These are phyloP conservation scores for Otis tarda DNA, from an alignment of 2,113 vertebrate species.

Conservation along the genomic window DNA sequence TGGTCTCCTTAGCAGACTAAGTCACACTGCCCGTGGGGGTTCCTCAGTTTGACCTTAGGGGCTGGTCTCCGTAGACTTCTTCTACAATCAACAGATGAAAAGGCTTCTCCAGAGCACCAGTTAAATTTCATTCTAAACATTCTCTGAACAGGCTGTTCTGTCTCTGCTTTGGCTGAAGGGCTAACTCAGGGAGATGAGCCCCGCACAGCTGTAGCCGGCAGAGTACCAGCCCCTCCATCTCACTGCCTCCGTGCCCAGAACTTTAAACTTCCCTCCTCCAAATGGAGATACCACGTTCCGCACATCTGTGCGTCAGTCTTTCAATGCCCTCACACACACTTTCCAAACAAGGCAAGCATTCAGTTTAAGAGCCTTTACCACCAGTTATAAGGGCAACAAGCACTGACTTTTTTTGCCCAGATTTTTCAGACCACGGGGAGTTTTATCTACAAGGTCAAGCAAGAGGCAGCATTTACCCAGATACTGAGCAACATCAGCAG, in stretches of 20 bases:
- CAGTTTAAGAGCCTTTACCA: not conserved
- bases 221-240: not conserved
- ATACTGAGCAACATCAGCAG: not conserved
- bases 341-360: not conserved
- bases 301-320: not conserved
- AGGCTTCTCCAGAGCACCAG: not conserved
- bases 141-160: not conserved
- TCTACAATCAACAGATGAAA: not conserved
- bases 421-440: not conserved
- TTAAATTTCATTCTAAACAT: not conserved
- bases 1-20: not conserved
- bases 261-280: not conserved
- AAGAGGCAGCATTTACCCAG: slow-evolving; percentile 8
- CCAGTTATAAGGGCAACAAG: not conserved
- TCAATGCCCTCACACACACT: not conserved
- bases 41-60: not conserved
- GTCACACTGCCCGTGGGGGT: not conserved
- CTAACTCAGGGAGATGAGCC: not conserved
- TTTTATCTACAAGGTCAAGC: not conserved
- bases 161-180: not conserved
- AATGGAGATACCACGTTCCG: not conserved
- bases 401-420: not conserved
- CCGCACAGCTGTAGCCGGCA: not conserved
- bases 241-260: not conserved
- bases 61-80: not conserved